A percentile compares a stretch with the other conserved stretches of the same genome.
Evolutionary conservation across 2,797 vertebrate species (phyloP).

Genomic region (Chaetophractus vellerosus): DNA sequence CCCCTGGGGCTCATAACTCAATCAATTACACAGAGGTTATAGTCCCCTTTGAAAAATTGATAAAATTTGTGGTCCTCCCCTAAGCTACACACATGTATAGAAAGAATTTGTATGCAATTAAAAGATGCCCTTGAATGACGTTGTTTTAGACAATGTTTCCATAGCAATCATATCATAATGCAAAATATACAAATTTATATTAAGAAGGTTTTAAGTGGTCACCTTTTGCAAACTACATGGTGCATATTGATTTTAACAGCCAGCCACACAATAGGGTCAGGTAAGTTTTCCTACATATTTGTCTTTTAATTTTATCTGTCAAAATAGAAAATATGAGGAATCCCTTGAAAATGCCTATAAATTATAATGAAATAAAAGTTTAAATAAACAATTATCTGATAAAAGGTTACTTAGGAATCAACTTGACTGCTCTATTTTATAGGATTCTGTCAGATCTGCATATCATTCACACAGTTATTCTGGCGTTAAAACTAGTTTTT

Average conservation of each 20-base stretch:
- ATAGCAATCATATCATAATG: neutral
- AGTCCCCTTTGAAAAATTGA: neutral
- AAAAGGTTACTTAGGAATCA: neutral
- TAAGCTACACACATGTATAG: neutral
- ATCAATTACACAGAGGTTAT: neutral
- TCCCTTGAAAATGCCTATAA: neutral
- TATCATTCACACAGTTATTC: neutral
- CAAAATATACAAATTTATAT: neutral
- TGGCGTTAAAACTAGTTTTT: neutral
- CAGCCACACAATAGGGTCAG: neutral
- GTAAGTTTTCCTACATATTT: neutral
- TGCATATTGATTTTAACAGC: neutral
- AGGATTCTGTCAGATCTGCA: neutral
- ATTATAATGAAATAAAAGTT: slow-evolving; percentile 14
- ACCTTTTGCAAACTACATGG: neutral
- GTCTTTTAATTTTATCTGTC: neutral
- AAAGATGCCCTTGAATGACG: neutral
- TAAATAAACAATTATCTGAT: neutral
- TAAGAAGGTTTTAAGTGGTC: neutral
- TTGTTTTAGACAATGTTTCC: neutral
- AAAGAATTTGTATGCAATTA: neutral
- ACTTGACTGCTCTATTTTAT: neutral
- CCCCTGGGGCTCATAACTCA: slow-evolving; percentile 29
- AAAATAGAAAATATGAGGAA: neutral
- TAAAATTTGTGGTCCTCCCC: neutral